Percentiles rank a stretch among this genome's conserved stretches.
phyloP scores from a whole-genome alignment of 2,113 vertebrate species.

The Heteronetta atricapilla region DNA sequence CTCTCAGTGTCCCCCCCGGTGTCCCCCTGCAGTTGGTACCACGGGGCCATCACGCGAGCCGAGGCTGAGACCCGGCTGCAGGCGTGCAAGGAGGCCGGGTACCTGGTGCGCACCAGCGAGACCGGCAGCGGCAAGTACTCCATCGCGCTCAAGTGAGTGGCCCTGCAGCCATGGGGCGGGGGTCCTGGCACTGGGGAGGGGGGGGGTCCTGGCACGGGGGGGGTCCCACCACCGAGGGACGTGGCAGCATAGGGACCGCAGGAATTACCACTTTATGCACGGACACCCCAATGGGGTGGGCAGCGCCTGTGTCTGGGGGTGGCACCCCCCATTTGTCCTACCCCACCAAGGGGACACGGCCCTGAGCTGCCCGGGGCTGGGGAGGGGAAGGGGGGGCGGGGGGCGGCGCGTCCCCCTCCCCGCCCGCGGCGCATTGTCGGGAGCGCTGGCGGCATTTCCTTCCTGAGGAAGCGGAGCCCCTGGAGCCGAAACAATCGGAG shows the following conservation, averaged over 20 bases:
- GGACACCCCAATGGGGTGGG: neutral
- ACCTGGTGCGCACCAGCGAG: conserved; percentile 94
- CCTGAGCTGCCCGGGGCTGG: neutral
- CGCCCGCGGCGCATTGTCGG: conserved; percentile 39
- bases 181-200: neutral
- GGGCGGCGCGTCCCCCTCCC: neutral
- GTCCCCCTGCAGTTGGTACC: conserved; percentile 86
- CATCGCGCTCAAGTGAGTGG: conserved; percentile 93
- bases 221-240: neutral
- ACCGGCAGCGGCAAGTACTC: conserved; percentile 94
- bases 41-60: conserved; percentile 89
- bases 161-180: neutral
- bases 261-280: neutral
- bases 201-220: too few relatives aligned
- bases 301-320: neutral
- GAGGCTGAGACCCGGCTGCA: conserved; percentile 93
- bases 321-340: neutral
- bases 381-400: neutral
- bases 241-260: neutral
- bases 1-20: too few relatives aligned
- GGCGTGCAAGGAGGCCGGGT: conserved; percentile 90
- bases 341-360: neutral
- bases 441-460: conserved; percentile 70
- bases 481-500: conserved; percentile 74
- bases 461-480: conserved; percentile 78